These are phyloP conservation scores for Seladonia tumulorum DNA, from an alignment of 2,888 invertebrate species.

Conservation along the genomic window DNA sequence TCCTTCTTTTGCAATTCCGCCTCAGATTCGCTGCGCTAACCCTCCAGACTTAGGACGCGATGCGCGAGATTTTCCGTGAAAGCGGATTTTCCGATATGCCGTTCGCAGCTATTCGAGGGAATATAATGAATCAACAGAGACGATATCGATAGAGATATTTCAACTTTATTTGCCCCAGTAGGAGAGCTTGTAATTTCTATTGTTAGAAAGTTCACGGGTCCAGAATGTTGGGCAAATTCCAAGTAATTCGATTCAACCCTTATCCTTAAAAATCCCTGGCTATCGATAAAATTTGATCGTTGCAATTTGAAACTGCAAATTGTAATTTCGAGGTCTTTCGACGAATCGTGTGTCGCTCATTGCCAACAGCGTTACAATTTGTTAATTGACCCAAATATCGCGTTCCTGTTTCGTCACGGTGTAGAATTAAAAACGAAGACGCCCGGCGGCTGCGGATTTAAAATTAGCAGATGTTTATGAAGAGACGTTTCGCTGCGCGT, in stretches of 20 bases:
- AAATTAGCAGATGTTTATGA: slow-evolving; percentile 37
- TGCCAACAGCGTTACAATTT: neutral
- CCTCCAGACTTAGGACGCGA: neutral
- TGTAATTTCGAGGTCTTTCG: neutral
- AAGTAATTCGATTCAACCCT: neutral
- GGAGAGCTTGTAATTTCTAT: neutral
- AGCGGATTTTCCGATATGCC: neutral
- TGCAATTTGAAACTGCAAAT: neutral
- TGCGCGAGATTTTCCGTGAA: neutral
- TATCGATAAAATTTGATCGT: neutral
- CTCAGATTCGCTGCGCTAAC: neutral
- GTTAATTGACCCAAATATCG: slow-evolving; percentile 28
- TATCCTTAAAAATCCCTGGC: neutral
- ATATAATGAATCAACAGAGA: neutral
- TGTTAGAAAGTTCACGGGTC: neutral
- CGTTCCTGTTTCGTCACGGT: neutral
- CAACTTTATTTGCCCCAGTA: neutral
- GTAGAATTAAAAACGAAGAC: neutral
- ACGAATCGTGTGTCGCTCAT: neutral
- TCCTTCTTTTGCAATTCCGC: slow-evolving; percentile 5
- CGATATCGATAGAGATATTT: neutral
- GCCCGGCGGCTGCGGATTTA: neutral
- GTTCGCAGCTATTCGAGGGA: neutral
- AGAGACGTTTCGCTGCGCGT: slow-evolving; percentile 33
- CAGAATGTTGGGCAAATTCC: neutral